Percentiles rank a stretch among this genome's conserved stretches.
Conservation (phyloP, 2,113 vertebrate genomes). For the Polyodon spathula region DNA sequence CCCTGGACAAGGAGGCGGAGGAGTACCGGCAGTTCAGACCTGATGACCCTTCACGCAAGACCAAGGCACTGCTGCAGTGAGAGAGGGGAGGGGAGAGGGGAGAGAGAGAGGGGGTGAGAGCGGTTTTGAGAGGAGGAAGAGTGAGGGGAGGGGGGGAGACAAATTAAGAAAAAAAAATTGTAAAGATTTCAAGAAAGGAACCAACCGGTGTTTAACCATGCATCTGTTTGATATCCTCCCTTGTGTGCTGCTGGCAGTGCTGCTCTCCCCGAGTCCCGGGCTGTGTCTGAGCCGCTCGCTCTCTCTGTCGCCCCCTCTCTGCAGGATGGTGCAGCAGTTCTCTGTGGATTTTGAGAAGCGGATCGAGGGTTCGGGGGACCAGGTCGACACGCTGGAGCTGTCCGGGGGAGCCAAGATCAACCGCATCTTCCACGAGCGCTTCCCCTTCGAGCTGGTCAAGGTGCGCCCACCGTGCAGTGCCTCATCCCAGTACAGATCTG, state of each 20-base stretch:
- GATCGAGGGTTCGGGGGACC: slow-evolving; percentile 80
- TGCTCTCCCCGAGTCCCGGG: no score
- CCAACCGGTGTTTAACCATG: no score
- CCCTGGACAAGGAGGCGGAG: slow-evolving; percentile 76
- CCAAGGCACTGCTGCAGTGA: slow-evolving; percentile 79
- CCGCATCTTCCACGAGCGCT: slow-evolving; percentile 81
- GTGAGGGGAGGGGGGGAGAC: no score
- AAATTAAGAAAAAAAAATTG: no score
- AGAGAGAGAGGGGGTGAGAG: no score
- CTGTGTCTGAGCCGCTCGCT: no score
- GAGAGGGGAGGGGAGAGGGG: slow-evolving; percentile 29
- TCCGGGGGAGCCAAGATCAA: slow-evolving; percentile 88
- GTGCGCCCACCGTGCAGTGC: slow-evolving; percentile 40
- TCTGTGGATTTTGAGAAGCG: slow-evolving; percentile 82
- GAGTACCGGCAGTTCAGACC: slow-evolving; percentile 66
- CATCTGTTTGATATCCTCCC: no score
- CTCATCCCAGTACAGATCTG: no score
- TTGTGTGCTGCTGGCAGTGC: no score
- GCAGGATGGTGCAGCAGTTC: slow-evolving; percentile 78
- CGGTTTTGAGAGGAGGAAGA: no score
- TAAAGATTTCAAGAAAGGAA: no score
- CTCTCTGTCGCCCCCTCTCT: background rate
- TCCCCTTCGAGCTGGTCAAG: slow-evolving; percentile 81
- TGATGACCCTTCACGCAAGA: slow-evolving; percentile 74
- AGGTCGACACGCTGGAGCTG: slow-evolving; percentile 78